Percentiles rank a stretch among this genome's conserved stretches.
These are phyloP conservation scores for Nebria salina DNA, from an alignment of 2,888 invertebrate species.

Conservation along the genomic window DNA sequence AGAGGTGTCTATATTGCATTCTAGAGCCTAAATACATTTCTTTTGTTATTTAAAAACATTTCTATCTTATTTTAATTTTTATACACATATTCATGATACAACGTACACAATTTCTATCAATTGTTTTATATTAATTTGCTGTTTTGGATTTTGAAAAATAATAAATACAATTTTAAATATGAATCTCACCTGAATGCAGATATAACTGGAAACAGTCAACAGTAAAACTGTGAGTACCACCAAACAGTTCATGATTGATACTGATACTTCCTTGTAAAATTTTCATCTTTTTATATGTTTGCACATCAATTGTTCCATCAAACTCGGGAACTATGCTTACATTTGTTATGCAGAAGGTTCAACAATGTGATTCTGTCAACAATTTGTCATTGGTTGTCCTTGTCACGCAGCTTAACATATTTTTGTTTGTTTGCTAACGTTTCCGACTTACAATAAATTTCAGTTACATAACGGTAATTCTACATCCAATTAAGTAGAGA, in stretches of 20 bases:
- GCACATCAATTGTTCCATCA: constrained; percentile 23
- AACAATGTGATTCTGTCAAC: constrained; percentile 30
- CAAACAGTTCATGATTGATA: constrained; percentile 3
- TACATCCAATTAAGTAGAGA: not conserved
- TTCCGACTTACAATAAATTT: constrained; percentile 10
- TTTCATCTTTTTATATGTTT: constrained; percentile 28
- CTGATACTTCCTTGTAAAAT: constrained; percentile 2
- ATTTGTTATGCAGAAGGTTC: constrained; percentile 21
- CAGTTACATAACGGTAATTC: not conserved
- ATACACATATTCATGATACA: too few species aligned
- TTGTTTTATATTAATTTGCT: too few species aligned
- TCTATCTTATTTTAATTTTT: not conserved
- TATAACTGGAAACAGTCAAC: not conserved
- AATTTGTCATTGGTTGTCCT: constrained; percentile 28
- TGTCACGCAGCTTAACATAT: constrained; percentile 18
- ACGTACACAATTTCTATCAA: too few species aligned
- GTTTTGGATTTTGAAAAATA: too few species aligned
- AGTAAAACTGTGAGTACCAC: not conserved
- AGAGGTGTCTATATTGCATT: constrained; percentile 55
- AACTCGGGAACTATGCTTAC: constrained; percentile 27
- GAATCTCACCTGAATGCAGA: not conserved
- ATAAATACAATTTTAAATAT: not conserved
- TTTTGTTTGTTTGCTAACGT: not conserved
- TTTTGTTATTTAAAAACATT: not conserved
- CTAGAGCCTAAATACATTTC: constrained; percentile 54